phyloP scores from a whole-genome alignment of 2,113 vertebrate genomes.

The Athene cunicularia region DNA sequence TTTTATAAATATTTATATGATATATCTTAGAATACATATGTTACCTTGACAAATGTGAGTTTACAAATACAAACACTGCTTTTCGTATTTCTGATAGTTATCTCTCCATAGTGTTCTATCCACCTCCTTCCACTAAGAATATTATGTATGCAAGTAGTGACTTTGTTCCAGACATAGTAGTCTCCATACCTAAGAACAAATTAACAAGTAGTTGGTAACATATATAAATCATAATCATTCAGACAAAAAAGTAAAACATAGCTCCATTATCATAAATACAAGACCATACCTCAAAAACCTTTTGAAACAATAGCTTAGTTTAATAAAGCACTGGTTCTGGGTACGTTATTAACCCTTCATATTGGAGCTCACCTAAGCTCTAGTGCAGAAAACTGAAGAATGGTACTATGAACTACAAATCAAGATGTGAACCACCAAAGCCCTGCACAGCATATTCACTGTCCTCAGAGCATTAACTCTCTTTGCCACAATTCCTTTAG shows the following conservation, averaged over 20 bases:
- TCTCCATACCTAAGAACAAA: constrained; percentile 86
- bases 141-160: constrained; percentile 98
- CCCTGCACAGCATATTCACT: not conserved
- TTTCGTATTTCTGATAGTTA: constrained; percentile 95
- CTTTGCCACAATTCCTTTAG: not conserved
- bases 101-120: constrained; percentile 98
- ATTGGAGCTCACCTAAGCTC: not conserved
- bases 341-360: not conserved
- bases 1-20: not conserved
- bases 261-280: not conserved
- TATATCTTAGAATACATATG: not conserved
- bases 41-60: constrained; percentile 96
- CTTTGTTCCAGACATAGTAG: constrained; percentile 98
- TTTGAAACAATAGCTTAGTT: not conserved
- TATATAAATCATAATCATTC: not conserved
- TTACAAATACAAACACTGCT: constrained; percentile 95
- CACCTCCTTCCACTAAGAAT: constrained; percentile 96
- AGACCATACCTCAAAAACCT: not conserved
- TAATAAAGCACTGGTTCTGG: not conserved
- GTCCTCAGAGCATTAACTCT: not conserved
- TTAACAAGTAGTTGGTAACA: constrained; percentile 47
- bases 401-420: not conserved
- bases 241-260: not conserved
- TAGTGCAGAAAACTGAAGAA: not conserved
- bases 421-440: not conserved